Conservation (phyloP, 2,113 vertebrate species). For the chimpanzee (Pan troglodytes) region NHGRI_mPanTro3-v2.1_pri NC_072405.2:14116501-14117000, state of each 20-base stretch:
- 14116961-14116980: not conserved
- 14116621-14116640: not conserved
- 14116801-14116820: too few relatives aligned
- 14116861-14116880: not conserved
- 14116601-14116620: not conserved
- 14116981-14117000: not conserved
- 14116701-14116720: not conserved
- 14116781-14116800: not conserved
- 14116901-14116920: not conserved
- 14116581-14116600: not conserved
- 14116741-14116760: not conserved
- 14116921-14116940: not conserved
- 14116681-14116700: not conserved
- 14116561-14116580: not conserved
- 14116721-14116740: not conserved
- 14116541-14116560: not conserved
- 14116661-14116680: not conserved
- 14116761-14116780: not conserved
- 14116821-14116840: not conserved
- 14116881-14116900: not conserved
- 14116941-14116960: not conserved
- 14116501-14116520: not conserved
- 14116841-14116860: not conserved
- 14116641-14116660: too few relatives aligned
- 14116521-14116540: not conserved